These are phyloP conservation scores for Lipotes vexillifer DNA, from an alignment of 2,113 vertebrate genomes.

Conservation along the genomic window DNA sequence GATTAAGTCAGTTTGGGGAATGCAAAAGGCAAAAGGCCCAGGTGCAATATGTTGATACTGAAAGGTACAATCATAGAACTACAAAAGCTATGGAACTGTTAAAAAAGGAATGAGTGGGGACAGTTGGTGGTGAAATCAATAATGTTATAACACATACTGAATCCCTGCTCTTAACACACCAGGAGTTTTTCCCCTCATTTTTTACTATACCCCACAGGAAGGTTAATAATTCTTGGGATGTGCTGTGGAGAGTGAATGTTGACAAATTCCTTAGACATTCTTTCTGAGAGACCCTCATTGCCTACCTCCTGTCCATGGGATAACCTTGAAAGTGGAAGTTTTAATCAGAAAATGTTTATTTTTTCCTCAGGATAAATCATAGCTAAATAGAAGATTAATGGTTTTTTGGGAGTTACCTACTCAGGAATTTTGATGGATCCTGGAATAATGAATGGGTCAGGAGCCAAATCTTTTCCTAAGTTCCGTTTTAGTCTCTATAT, in stretches of 20 bases:
- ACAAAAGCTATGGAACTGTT: neutral
- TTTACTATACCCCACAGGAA: neutral
- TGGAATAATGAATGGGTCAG: neutral
- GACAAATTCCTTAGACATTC: neutral
- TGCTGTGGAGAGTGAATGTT: neutral
- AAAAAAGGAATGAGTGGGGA: neutral
- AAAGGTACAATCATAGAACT: neutral
- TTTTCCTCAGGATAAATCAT: neutral
- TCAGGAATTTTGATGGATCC: neutral
- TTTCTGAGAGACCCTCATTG: neutral
- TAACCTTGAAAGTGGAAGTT: neutral
- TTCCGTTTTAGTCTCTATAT: neutral
- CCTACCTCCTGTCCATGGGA: neutral
- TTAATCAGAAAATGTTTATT: neutral
- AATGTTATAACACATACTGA: no score
- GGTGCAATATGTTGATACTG: neutral
- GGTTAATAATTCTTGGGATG: neutral
- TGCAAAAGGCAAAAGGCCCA: neutral
- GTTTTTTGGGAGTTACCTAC: neutral
- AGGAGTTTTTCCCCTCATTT: neutral
- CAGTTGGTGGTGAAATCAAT: neutral
- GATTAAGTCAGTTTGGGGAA: neutral
- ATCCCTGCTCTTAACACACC: neutral
- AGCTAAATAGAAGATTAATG: neutral
- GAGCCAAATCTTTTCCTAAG: neutral